phyloP scores from a whole-genome alignment of 2,888 invertebrate genomes.

The Phalera bucephala region DNA sequence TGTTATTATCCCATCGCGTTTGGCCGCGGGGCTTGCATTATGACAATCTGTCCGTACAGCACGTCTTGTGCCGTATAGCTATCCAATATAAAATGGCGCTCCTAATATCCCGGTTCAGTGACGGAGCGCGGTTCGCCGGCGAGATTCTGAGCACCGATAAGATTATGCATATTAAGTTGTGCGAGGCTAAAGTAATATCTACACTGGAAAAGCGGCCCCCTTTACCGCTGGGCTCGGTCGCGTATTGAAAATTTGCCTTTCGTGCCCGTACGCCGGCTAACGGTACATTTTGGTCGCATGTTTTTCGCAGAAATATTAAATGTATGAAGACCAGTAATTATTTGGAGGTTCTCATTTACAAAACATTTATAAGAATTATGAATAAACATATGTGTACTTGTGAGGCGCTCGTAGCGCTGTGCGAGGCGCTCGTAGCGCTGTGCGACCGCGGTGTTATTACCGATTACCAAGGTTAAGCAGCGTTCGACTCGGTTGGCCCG shows the following conservation, averaged over 20 bases:
- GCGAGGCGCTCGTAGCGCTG: too few relatives aligned
- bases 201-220: conserved; percentile 73
- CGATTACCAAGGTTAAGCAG: too few relatives aligned
- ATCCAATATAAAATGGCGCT: conserved; percentile 83
- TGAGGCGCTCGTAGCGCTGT: too few relatives aligned
- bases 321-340: conserved; percentile 21
- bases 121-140: conserved; percentile 71
- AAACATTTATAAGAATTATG: too few relatives aligned
- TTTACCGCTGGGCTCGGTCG: conserved; percentile 50
- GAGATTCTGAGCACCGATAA: conserved; percentile 80
- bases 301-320: conserved; percentile 53
- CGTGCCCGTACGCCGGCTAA: conserved; percentile 57
- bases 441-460: too few relatives aligned
- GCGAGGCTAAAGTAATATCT: conserved; percentile 78
- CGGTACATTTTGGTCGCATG: conserved; percentile 46
- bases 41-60: conserved; percentile 84
- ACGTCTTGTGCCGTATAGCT: conserved; percentile 82
- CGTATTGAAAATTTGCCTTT: conserved; percentile 67
- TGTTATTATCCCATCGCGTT: conserved; percentile 84
- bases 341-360: conserved; percentile 3
- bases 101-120: conserved; percentile 81
- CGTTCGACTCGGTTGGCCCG: too few relatives aligned
- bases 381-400: too few relatives aligned
- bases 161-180: conserved; percentile 83
- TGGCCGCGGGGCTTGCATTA: conserved; percentile 82